Evolutionary conservation across 2,888 invertebrate genomes (phyloP).

Genomic region (Formica aserva): DNA sequence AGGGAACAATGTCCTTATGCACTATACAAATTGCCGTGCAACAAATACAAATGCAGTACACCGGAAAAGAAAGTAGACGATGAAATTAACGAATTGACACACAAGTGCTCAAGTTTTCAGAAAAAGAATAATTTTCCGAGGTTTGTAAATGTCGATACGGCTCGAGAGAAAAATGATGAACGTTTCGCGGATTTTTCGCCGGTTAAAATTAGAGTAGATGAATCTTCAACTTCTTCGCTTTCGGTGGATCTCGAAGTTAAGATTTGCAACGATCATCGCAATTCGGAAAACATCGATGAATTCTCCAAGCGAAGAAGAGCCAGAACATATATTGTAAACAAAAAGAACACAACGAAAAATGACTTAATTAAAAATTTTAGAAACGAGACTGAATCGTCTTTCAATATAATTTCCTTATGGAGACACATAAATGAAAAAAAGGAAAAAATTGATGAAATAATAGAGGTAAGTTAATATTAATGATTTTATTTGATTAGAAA

Average conservation of each 20-base stretch:
- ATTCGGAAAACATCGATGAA: background rate
- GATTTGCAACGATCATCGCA: background rate
- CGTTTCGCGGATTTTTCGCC: background rate
- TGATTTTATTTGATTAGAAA: background rate
- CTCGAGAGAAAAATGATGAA: background rate
- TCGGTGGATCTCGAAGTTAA: slow-evolving; percentile 16
- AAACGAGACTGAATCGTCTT: background rate
- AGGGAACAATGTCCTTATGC: slow-evolving; percentile 16
- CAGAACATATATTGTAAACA: slow-evolving; percentile 18
- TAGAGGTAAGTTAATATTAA: slow-evolving; percentile 21
- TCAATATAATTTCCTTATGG: slow-evolving; percentile 1
- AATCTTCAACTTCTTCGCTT: slow-evolving; percentile 20
- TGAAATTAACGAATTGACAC: background rate
- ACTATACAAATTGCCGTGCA: slow-evolving; percentile 31
- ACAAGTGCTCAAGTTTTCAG: background rate
- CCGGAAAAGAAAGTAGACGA: background rate
- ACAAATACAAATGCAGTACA: background rate
- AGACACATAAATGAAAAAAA: background rate
- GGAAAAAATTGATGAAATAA: background rate
- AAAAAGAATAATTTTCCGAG: slow-evolving; percentile 14
- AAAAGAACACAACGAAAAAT: background rate
- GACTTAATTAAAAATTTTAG: background rate
- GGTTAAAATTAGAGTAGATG: background rate
- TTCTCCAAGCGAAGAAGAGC: slow-evolving; percentile 1
- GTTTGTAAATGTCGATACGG: slow-evolving; percentile 1